Evolutionary conservation across 2,888 invertebrate genomes (phyloP).

Genomic region (Aproaerema taeniolella): DNA sequence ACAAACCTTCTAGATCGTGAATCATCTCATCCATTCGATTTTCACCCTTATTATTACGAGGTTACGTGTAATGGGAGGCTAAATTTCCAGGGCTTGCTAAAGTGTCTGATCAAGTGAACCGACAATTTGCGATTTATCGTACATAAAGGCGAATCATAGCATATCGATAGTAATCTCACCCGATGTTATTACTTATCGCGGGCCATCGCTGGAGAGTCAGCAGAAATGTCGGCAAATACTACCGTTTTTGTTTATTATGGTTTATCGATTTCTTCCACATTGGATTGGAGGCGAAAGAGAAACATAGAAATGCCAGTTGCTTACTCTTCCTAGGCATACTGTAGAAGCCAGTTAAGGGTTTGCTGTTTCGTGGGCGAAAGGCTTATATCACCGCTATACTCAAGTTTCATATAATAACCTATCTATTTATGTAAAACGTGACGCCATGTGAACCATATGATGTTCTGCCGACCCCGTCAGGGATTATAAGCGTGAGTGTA

Average conservation of each 20-base stretch:
- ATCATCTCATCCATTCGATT: constrained; percentile 26
- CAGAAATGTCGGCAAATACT: constrained; percentile 22
- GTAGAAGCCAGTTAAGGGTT: too few relatives aligned
- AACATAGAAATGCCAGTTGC: too few relatives aligned
- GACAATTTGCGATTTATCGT: constrained; percentile 69
- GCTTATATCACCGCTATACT: too few relatives aligned
- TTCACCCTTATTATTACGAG: constrained; percentile 25
- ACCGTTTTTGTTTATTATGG: constrained; percentile 2
- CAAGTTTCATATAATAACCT: too few relatives aligned
- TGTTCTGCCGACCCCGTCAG: too few relatives aligned
- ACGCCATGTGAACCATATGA: too few relatives aligned
- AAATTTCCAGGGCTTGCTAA: constrained; percentile 33
- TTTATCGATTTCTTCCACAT: neutral
- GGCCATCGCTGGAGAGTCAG: constrained; percentile 43
- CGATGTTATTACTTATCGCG: constrained; percentile 51
- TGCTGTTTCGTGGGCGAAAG: too few relatives aligned
- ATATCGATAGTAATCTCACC: constrained; percentile 51
- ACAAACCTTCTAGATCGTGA: constrained; percentile 25
- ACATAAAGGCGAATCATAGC: constrained; percentile 57
- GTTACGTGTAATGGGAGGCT: constrained; percentile 28
- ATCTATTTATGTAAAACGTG: too few relatives aligned
- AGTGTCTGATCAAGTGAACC: constrained; percentile 51
- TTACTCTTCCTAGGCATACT: too few relatives aligned
- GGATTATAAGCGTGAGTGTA: too few relatives aligned
- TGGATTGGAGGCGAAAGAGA: neutral